Evolutionary conservation across 2,113 vertebrate species (phyloP), one percentile per base, ranked within the genome.

Genomic region (Phyllostomus discolor): DNA sequence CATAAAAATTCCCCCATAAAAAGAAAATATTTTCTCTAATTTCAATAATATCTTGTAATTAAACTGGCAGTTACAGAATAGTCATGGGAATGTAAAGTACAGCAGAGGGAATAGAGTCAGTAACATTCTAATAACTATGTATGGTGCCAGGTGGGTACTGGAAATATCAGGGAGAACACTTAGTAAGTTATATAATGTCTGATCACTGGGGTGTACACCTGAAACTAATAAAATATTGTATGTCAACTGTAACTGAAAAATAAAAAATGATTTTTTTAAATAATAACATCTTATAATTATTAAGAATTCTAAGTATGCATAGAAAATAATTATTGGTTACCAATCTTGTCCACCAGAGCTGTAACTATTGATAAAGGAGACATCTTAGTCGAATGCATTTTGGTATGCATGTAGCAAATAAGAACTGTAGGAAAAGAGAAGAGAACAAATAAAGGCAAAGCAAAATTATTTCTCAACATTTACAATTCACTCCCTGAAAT

Each of bases 281-380:
- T 50, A 95, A 73, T 57, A 95, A 79, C 50, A 81, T 26, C 35
- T 67, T 78, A 1, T 38, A 83, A 91, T 69, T 92, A 96, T 41
- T 95, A 92, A 97, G 91, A 96, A 79, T 90, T 76, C 10, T 81
- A 96, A 86, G 41, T 33, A 88, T 41, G 79, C 41, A 86, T 0
- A 97, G 20, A 88, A 73, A 31, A 90, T 54, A 88, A 89, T 12
- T 11, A 83, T 28, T 20, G 95, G 98, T 98, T 98, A 99, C 99
- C 99, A 80, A 99, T 99, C 97, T 99, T 99, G 98, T 99, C 99
- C 97, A 99, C 99, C 97, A 99, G 98, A 75, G 99, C 99, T 33
- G 99, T 99, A 98, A 99, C 99, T 86, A 99, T 99, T 10, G 99
- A 99, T 97, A 99, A 98, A 80, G 99, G 99, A 84, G 99, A 99